Evolutionary conservation across 2,113 vertebrate species (phyloP), one percentile per base, ranked within the genome.

Genomic region (Ammodytes marinus): DNA sequence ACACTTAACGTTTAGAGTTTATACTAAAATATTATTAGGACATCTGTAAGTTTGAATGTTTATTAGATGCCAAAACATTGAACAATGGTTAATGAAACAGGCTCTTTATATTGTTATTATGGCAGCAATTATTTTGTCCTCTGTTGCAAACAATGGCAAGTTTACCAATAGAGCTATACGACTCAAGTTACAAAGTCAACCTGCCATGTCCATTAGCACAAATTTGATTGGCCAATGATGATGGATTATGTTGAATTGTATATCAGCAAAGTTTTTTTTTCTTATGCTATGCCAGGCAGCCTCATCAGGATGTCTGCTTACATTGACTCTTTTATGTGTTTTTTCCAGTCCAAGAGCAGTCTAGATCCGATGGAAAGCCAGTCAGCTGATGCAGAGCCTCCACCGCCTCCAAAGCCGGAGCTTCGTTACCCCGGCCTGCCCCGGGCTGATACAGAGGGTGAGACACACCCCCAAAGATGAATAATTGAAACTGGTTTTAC

Each of bases 341-440:
- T 75, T 39, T 77, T 79, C 46, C 89, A 98, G 97, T 99, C 98
- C 65, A 98, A 97, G 90, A 97, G 97, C 91, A 99, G 98, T 88
- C 91, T 98, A 84, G 97, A 99, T 87, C 95, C 96, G 89, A 97
- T 97, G 4, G 97, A 99, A 93, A 99, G 97, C 92, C 98, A 99
- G 91, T 99, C 98, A 4, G 97, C 96, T 0, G 98, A 99, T 0
- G 96, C 96, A 2, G 97, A 99, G 54, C 95, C 98, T 1, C 98
- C 98, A 17, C 97, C 97, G 53, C 98, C 98, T 75, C 98, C 98
- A 42, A 99, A 99, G 93, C 98, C 98, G 0, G 97, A 99, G 89
- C 94, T 99, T 91, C 96, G 97, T 79, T 99, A 97, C 90, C 93
- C 96, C 0, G 97, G 97, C 73, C 95, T 98, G 70, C 89, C 94